phyloP scores from a whole-genome alignment of 1,140 invertebrate genomes.

The Aphelinus atriplicis region DNA sequence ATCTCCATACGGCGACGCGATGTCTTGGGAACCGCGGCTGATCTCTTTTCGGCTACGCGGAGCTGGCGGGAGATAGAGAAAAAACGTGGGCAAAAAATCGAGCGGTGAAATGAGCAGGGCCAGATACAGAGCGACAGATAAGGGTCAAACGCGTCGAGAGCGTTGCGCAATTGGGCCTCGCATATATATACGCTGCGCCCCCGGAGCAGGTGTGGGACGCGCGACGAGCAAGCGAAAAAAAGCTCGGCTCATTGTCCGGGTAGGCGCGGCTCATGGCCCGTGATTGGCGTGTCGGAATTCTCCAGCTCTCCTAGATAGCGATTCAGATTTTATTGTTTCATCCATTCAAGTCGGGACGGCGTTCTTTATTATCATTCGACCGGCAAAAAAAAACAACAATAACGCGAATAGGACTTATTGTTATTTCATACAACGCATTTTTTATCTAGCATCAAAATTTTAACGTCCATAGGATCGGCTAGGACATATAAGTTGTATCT shows the following conservation, averaged over 20 bases:
- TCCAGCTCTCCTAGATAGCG: not conserved
- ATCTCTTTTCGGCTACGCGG: not conserved
- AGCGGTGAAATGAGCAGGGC: constrained; percentile 40
- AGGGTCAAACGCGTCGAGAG: constrained; percentile 28
- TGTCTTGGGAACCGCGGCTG: constrained; percentile 34
- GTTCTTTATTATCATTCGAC: too few species aligned
- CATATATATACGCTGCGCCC: not conserved
- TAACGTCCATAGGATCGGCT: too few species aligned
- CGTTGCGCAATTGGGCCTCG: not conserved
- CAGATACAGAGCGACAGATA: constrained; percentile 38
- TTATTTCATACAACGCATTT: too few species aligned
- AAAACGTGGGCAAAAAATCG: constrained; percentile 37
- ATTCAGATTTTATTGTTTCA: constrained; percentile 10
- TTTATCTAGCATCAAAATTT: too few species aligned
- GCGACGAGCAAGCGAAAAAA: constrained; percentile 34
- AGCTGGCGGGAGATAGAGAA: constrained; percentile 12
- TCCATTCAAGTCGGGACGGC: not conserved
- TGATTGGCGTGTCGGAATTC: constrained; percentile 11
- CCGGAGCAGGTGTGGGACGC: not conserved
- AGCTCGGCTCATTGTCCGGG: not conserved
- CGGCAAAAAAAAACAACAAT: too few species aligned
- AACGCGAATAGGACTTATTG: too few species aligned
- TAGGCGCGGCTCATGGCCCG: not conserved
- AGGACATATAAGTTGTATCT: too few species aligned
- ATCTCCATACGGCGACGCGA: constrained; percentile 2